Evolutionary conservation across 2,888 invertebrate species (phyloP), one percentile per base, ranked within the genome.

Genomic region (Gerosis bhagava): DNA sequence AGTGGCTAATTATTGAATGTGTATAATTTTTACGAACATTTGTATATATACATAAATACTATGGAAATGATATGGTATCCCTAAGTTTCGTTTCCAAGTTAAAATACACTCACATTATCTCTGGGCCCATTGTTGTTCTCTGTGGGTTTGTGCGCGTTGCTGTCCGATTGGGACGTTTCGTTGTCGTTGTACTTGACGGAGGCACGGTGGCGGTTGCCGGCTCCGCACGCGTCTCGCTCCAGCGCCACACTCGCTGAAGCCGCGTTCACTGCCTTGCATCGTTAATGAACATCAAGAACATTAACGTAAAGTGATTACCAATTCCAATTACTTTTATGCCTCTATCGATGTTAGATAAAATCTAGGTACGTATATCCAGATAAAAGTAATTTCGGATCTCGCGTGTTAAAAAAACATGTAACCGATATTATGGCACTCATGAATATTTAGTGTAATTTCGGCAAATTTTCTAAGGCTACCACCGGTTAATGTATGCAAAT

Each of bases 91-190:
- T n/a, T n/a, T n/a, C n/a, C n/a, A n/a, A n/a, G n/a, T n/a, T n/a
- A n/a, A n/a, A n/a, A n/a, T n/a, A n/a, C n/a, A 73, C 83, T 77
- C 17, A 83, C 83, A 56, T 71, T 67, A 2, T 78, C 79, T 11
- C 67, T 77, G 47, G 65, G n/a, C n/a, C n/a, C 69, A 17, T 70
- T 73, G 50, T 89, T 88, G 56, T 88, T 88, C 42, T 83, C 79
- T 1, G 55, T 54, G 0, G 67, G 63, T 40, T 71, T 77, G 24
- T 71, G 71, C 1, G 73, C 71, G 44, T 78, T 77, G 46, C 70
- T 71, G 29, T 83, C 80, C 0, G 81, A 83, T 37, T 68, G 73
- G 0, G 81, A 80, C 0, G 78, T 80, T 34, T 80, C 82, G 47
- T 81, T 77, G 67, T 83, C 82, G 58, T 81, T 77, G 57, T 67